Evolutionary conservation across 23 tunicate species (phyloP).

Genomic region (Trididemnum clinides): DNA sequence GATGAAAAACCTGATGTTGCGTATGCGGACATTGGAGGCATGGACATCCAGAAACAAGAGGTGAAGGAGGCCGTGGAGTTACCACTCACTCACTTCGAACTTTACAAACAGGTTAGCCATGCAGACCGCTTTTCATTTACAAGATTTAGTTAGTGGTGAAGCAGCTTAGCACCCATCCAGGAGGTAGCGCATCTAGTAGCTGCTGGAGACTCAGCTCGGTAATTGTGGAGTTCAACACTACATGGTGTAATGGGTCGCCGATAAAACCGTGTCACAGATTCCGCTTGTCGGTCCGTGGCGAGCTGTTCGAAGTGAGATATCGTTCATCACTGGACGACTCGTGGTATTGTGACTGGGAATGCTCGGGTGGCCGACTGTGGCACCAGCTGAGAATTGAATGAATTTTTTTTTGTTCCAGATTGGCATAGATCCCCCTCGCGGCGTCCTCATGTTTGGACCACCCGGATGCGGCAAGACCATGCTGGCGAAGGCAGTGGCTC

Average conservation of each 20-base stretch:
- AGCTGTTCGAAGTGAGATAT: too few species aligned
- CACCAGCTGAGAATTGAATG: too few species aligned
- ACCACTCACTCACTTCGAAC: conserved; percentile 95
- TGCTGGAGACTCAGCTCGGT: too few species aligned
- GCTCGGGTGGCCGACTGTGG: neutral
- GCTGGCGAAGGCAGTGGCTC: conserved; percentile 98
- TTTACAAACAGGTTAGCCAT: conserved; percentile 99
- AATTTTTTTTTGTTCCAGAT: conserved; percentile 54
- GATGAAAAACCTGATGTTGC: conserved; percentile 98
- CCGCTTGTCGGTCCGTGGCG: too few species aligned
- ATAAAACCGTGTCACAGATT: too few species aligned
- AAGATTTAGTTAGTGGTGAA: too few species aligned
- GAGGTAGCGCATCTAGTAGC: too few species aligned
- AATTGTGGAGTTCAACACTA: too few species aligned
- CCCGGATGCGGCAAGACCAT: conserved; percentile 98
- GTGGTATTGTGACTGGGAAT: neutral
- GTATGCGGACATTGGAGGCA: conserved; percentile 98
- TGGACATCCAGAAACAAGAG: conserved; percentile 99
- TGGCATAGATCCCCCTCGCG: conserved; percentile 99
- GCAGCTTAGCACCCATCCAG: too few species aligned
- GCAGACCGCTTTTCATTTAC: too few species aligned
- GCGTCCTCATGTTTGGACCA: conserved; percentile 98
- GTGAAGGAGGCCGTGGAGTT: conserved; percentile 99
- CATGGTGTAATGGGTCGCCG: too few species aligned
- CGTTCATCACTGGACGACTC: too few species aligned